Base-by-base conservation (phyloP, 2,113 vertebrate genomes). In the Lipotes vexillifer region DNA sequence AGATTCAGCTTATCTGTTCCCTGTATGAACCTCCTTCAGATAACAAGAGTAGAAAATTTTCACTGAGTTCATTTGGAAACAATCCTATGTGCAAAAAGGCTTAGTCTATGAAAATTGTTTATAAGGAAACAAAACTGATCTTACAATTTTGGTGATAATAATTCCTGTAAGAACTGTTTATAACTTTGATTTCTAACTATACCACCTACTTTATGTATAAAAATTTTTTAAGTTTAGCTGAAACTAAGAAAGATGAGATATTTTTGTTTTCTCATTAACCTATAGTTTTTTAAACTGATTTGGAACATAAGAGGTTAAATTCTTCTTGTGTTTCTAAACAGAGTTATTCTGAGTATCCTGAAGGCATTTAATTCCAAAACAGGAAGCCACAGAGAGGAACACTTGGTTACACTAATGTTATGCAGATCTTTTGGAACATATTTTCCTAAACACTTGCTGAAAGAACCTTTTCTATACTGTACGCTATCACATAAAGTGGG, bases 361-460 rank as follows among this genome's bases (percentile, higher is more conserved):
- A 98, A 99, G 99, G 98, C 99, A 99, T 99, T 99, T 98, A 98
- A 98, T 98, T 98, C 98, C 99, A 99, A 99, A 99, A 99, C 99
- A 99, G 99, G 99, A 99, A 99, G 99, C 98, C 88, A 63, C 98
- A 98, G 98, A 99, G 97, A 98, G 98, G 98, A 99, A 98, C 98
- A 98, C 98, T 99, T 99, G 98, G 98, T 98, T 98, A 98, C 97
- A 98, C 98, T 99, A 99, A 99, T 99, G 98, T 97, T 98, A 98
- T 97, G 96, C 99, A 99, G 99, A 99, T 99, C 99, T 99, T 99
- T 98, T 98, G 98, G 99, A 99, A 99, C 98, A 98, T 98, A 98
- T 98, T 99, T 99, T 98, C 98, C 98, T 99, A 99, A 99, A 99
- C 98, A 98, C 98, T 99, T 98, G 93, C 98, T 98, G 96, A 98